Percentiles rank a stretch among this genome's conserved stretches.
These are phyloP conservation scores for Diarsia brunnea DNA, from an alignment of 2,888 invertebrate genomes.

Conservation along the genomic window DNA sequence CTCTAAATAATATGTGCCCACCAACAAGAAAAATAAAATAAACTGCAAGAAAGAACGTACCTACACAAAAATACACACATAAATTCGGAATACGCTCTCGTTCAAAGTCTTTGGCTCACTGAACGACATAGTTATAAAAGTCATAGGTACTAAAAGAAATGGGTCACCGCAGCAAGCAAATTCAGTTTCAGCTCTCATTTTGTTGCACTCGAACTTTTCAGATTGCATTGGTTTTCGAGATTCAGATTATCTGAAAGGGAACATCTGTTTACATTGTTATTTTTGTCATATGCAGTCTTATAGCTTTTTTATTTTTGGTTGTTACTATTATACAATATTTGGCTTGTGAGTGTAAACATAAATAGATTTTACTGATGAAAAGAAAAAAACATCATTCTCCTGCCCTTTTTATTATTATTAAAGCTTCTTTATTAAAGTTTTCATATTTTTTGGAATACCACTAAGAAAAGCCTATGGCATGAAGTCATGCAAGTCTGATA, in stretches of 20 bases:
- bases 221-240: slow-evolving; percentile 33
- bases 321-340: background rate
- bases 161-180: slow-evolving; percentile 43
- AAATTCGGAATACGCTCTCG: slow-evolving; percentile 17
- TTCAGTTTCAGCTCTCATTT: slow-evolving; percentile 26
- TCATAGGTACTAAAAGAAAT: slow-evolving; percentile 35
- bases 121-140: slow-evolving; percentile 42
- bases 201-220: slow-evolving; percentile 32
- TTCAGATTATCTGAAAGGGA: slow-evolving; percentile 1
- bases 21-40: background rate
- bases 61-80: background rate
- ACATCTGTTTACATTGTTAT: background rate
- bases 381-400: background rate
- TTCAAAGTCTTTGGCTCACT: slow-evolving; percentile 22
- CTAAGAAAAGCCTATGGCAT: too few relatives aligned
- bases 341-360: background rate
- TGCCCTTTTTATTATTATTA: too few relatives aligned
- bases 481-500: too few relatives aligned
- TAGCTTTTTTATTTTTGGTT: background rate
- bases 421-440: background rate
- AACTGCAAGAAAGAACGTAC: slow-evolving; percentile 1
- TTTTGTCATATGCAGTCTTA: background rate
- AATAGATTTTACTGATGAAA: background rate
- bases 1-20: background rate
- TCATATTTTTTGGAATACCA: background rate